Evolutionary conservation across 30 jellyfish, hydroid and myxozoan genomes (phyloP).

Genomic region (Catostylus mosaicus): DNA sequence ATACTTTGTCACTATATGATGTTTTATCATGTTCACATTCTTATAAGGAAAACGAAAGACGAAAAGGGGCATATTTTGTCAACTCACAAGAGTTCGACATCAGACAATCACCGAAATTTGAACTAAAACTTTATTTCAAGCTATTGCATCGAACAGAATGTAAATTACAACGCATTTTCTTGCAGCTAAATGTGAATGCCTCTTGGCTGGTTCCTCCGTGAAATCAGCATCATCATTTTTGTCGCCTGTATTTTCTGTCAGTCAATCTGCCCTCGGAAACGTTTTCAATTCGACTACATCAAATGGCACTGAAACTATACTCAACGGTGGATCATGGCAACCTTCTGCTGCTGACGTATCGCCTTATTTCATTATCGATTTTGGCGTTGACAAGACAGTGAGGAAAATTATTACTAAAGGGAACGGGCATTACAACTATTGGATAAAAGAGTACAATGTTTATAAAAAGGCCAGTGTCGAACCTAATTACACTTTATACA

Average conservation of each 20-base stretch:
- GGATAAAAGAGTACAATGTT: constrained; percentile 44
- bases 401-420: constrained; percentile 49
- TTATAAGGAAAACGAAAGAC: too few species aligned
- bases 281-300: constrained; percentile 12
- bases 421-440: constrained; percentile 21
- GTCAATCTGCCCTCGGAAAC: constrained; percentile 44
- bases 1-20: too few species aligned
- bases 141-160: too few species aligned
- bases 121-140: too few species aligned
- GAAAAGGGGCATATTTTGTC: too few species aligned
- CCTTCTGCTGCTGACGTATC: constrained; percentile 27
- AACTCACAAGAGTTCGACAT: too few species aligned
- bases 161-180: too few species aligned
- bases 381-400: constrained; percentile 45
- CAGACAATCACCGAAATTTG: too few species aligned
- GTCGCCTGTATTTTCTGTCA: constrained; percentile 27
- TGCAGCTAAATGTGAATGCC: constrained; percentile 48
- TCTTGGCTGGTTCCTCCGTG: constrained; percentile 20
- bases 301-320: constrained; percentile 19
- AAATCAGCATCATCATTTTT: constrained; percentile 43
- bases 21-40: too few species aligned
- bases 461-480: background rate
- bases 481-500: background rate
- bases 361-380: constrained; percentile 30
- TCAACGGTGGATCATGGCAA: constrained; percentile 66